Conservation (phyloP, 2,113 vertebrate genomes). For the Kryptolebias marmoratus region DNA sequence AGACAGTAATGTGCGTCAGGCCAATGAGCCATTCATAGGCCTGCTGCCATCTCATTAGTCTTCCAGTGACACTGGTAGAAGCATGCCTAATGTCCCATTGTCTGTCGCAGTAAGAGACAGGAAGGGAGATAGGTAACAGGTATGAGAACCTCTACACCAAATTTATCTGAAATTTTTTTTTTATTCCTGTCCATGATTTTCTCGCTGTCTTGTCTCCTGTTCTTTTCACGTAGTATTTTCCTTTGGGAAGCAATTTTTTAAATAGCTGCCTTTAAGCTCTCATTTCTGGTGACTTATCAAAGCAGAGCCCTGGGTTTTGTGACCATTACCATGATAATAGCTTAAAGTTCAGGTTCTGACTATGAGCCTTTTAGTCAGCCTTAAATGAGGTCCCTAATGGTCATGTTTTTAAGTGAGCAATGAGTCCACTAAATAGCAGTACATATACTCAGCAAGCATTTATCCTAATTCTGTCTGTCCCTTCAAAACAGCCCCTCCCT, state of each 20-base stretch:
- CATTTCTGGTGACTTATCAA: slow-evolving; percentile 61
- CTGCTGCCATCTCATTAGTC: slow-evolving; percentile 77
- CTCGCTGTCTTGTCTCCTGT: slow-evolving; percentile 10
- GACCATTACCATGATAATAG: slow-evolving; percentile 60
- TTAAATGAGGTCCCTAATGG: slow-evolving; percentile 61
- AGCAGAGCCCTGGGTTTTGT: slow-evolving; percentile 38
- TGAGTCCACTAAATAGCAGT: slow-evolving; percentile 40
- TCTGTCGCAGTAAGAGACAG: slow-evolving; percentile 55
- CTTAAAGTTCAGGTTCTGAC: slow-evolving; percentile 55
- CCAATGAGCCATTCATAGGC: slow-evolving; percentile 75
- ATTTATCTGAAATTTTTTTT: slow-evolving; percentile 21
- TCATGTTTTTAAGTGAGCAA: slow-evolving; percentile 54
- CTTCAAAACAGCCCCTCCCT: slow-evolving; percentile 31
- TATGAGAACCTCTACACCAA: slow-evolving; percentile 33
- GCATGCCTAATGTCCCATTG: slow-evolving; percentile 65
- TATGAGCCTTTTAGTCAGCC: slow-evolving; percentile 60
- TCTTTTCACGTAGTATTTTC: slow-evolving; percentile 38
- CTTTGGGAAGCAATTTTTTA: slow-evolving; percentile 50
- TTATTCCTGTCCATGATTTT: background rate
- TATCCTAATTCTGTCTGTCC: slow-evolving; percentile 43
- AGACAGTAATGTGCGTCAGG: slow-evolving; percentile 73
- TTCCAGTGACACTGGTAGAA: slow-evolving; percentile 66
- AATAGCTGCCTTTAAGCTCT: slow-evolving; percentile 52
- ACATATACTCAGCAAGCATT: slow-evolving; percentile 37
- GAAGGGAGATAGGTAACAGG: slow-evolving; percentile 44